Evolutionary conservation across 1,140 invertebrate species (phyloP), one percentile per base, ranked within the genome.

Genomic region (Brevipalpus yothersi): DNA sequence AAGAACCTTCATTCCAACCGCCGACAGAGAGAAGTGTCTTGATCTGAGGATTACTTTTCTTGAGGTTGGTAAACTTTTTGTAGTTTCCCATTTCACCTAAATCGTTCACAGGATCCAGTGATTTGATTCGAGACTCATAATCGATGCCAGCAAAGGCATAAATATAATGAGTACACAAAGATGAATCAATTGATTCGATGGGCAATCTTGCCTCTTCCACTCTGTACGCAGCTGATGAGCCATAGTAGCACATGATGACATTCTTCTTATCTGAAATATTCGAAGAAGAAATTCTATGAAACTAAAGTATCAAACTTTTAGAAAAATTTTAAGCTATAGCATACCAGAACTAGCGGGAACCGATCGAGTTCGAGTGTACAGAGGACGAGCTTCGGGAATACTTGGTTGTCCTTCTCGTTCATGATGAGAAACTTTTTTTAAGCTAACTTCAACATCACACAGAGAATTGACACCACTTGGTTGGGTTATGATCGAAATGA

Each of bases 1-100:
- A 66, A 8, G 59, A 60, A 0, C 84, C 85, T 71, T 89, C 84
- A 66, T 86, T 87, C 84, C 85, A 89, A 1, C 83, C 83, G 8
- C 83, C 84, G 58, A 86, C 78, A 0, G 80, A 79, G 0, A 84
- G 65, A 15, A 84, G 54, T 0, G 76, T 71, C 66, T 84, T 86
- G 0, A 80, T 59, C 0, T 72, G 69, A 0, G 80, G 76, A 67
- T 80, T 84, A 11, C 63, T 60, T 12, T 74, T 59, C 64, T 79
- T 81, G 19, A 82, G 66, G 0, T 63, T 63, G 21, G 63, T 71
- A 60, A 72, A 72, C 41, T 69, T 57, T 47, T 64, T 65, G 61
- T 69, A 68, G 5, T 70, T 70, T 19, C 53, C 53, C 41, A 68
- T 70, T 67, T 70, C 69, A 11, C 75, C 74, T 10, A 79, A 62